Conservation (phyloP, 2,797 vertebrate species). For the Acanthurus leucopareius region DNA sequence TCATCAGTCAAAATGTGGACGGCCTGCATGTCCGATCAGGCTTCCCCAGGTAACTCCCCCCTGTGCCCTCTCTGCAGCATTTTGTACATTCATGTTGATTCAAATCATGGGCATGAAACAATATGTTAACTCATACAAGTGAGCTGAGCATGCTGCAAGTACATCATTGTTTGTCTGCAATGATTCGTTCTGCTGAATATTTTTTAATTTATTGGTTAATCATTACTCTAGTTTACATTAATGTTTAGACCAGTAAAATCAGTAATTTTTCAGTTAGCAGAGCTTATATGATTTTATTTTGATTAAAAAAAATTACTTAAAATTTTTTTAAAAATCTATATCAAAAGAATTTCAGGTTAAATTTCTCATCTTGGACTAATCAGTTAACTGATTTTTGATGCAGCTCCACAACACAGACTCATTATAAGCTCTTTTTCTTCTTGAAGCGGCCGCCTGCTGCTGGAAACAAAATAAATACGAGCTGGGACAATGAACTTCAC, state of each 20-base stretch:
- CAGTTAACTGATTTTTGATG: too few relatives aligned
- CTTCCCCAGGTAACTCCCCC: conserved; percentile 90
- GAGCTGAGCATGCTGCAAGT: background rate
- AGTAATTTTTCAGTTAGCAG: background rate
- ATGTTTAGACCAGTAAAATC: background rate
- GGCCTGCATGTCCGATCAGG: conserved; percentile 95
- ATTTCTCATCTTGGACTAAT: too few relatives aligned
- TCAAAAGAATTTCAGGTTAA: too few relatives aligned
- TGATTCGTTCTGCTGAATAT: background rate
- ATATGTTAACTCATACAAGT: background rate
- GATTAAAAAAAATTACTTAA: too few relatives aligned
- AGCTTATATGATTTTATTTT: background rate
- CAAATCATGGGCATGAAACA: background rate
- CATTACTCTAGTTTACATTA: background rate
- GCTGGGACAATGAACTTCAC: too few relatives aligned
- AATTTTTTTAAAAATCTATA: too few relatives aligned
- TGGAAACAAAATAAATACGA: too few relatives aligned
- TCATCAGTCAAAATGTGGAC: conserved; percentile 98
- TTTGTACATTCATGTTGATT: background rate
- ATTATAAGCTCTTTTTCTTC: background rate
- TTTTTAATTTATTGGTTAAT: background rate
- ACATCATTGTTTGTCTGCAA: background rate
- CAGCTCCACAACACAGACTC: background rate
- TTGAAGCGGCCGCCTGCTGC: too few relatives aligned
- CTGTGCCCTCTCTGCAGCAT: background rate